A percentile compares a stretch with the other conserved stretches of the same genome.
These are phyloP conservation scores for Apodemus agrarius DNA, from an alignment of 2,797 vertebrate species.

Conservation along the genomic window DNA sequence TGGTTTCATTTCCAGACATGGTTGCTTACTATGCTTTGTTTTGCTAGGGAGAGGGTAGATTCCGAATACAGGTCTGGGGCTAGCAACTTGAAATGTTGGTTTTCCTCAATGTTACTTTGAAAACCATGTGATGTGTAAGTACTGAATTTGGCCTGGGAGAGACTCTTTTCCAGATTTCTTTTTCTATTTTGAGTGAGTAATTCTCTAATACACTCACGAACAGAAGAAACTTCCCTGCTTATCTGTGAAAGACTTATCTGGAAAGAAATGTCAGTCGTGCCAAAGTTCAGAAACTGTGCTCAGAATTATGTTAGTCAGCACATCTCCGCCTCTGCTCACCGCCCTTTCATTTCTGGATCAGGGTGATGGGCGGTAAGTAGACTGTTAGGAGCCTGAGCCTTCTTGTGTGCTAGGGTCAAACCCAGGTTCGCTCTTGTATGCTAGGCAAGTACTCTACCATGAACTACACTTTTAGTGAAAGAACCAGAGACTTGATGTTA, in stretches of 20 bases:
- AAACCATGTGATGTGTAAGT: conserved; percentile 48
- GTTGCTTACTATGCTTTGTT: neutral
- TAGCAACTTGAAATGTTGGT: neutral
- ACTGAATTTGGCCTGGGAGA: neutral
- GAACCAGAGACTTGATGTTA: neutral
- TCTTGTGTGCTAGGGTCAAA: neutral
- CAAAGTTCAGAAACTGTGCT: neutral
- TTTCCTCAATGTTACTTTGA: conserved; percentile 15
- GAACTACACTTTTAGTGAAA: neutral
- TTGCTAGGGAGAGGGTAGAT: neutral
- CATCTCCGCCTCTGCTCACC: neutral
- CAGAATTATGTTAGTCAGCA: neutral
- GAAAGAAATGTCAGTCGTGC: neutral
- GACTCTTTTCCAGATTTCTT: conserved; percentile 10
- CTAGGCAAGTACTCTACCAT: neutral
- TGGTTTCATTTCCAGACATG: neutral
- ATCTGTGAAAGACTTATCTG: neutral
- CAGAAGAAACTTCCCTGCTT: neutral
- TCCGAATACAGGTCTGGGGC: conserved; percentile 19
- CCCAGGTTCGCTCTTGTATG: neutral
- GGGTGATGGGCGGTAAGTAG: neutral
- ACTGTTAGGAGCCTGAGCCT: neutral
- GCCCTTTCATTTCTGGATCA: neutral
- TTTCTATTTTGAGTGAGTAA: conserved; percentile 5
- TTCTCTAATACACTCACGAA: neutral